Percentiles rank a stretch among this genome's conserved stretches.
These are phyloP conservation scores for Andrena flavipes DNA, from an alignment of 2,888 invertebrate species.

Conservation along the genomic window DNA sequence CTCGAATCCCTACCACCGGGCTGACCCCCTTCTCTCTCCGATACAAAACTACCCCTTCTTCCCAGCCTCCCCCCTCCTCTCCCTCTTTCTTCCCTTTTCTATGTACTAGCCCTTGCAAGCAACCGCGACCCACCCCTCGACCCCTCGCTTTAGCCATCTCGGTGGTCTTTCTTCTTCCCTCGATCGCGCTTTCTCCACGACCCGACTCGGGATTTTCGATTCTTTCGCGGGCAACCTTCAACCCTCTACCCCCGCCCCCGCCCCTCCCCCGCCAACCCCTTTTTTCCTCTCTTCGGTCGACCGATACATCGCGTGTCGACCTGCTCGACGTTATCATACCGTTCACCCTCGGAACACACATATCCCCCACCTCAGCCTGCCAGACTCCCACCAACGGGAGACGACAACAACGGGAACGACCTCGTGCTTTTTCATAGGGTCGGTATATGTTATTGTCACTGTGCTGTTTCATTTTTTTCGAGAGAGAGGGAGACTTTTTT, in stretches of 20 bases:
- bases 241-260: conserved; percentile 39
- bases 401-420: conserved; percentile 70
- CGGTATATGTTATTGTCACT: conserved; percentile 52
- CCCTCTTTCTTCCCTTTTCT: conserved; percentile 34
- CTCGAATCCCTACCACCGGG: conserved; percentile 51
- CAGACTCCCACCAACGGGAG: conserved; percentile 68
- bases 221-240: conserved; percentile 79
- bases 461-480: conserved; percentile 52
- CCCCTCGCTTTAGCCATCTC: conserved; percentile 47
- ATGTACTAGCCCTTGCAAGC: conserved; percentile 67
- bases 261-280: conserved; percentile 39
- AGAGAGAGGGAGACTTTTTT: conserved; percentile 52
- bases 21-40: conserved; percentile 58
- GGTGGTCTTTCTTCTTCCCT: conserved; percentile 45
- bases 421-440: conserved; percentile 68
- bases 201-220: conserved; percentile 74
- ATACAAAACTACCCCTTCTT: conserved; percentile 50
- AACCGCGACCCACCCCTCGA: conserved; percentile 60
- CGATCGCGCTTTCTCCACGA: conserved; percentile 48
- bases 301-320: conserved; percentile 74
- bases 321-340: conserved; percentile 73
- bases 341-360: conserved; percentile 70
- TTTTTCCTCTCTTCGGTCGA: conserved; percentile 66
- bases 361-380: conserved; percentile 56
- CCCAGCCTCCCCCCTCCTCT: conserved; percentile 10